Evolutionary conservation across 2,888 invertebrate species (phyloP), one percentile per base, ranked within the genome.

Genomic region (Drosophila quasianomalipes): DNA sequence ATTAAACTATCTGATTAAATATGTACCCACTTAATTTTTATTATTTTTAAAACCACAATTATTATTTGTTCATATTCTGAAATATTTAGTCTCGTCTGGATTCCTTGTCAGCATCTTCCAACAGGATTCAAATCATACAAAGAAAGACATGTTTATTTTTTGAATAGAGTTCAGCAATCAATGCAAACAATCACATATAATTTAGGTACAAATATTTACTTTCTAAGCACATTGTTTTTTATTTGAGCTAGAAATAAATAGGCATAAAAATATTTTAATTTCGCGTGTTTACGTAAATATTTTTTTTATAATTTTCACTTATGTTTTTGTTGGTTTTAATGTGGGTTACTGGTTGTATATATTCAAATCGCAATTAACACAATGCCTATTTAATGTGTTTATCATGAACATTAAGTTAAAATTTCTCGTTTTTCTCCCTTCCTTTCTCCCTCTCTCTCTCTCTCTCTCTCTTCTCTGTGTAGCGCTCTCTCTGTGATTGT

Each of bases 291-390:
- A 12, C n/a, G n/a, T 12, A n/a, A 4, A 14, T 28, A 12, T n/a
- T 28, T 30, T 30, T 19, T n/a, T 19, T 28, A n/a, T 3, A 16
- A 30, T 47, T 47, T 30, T 31, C 19, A 30, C 51, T 53, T 26
- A 37, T 30, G 22, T 30, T 49, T 33, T 31, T n/a, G 19, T 19
- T 39, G 26, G 26, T 26, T 64, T 64, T 28, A 37, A 35, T 53
- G 37, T 31, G 22, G 14, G 10, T n/a, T 58, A 9, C 37, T 4
- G 12, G 41, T 28, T 52, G 4, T 26, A 3, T 26, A 3, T 9
- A 33, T 28, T 47, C 44, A 16, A 53, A 39, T 30, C 9, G 28
- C 30, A 60, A 52, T 73, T 57, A 57, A 57, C 74, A 66, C 44
- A 51, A 31, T 39, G 22, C 30, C 19, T 49, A 41, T 39, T 59